Base-by-base conservation (phyloP, 2,797 vertebrate genomes). In the Cirrhinus mrigala region DNA sequence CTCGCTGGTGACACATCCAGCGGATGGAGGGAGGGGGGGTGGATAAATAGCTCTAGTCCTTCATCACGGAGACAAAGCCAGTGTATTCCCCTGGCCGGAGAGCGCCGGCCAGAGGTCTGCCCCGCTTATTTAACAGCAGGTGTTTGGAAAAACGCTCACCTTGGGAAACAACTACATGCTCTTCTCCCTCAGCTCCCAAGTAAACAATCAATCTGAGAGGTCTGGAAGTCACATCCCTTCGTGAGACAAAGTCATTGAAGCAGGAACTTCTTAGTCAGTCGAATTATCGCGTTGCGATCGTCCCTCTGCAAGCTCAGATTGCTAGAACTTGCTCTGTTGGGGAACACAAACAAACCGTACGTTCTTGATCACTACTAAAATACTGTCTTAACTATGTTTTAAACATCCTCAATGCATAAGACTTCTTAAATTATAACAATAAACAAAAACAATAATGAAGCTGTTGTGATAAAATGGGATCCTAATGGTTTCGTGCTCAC, bases 21-120 rank as follows among this genome's bases (percentile, higher is more conserved):
- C 77, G 89, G 37, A 85, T 73, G 83, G 66, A 37, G 33, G 33
- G 33, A 37, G 60, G 75, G 50, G 46, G 87, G 74, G 79, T 89
- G 89, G 89, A 92, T 91, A 91, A 90, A 92, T 91, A 91, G 89
- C 91, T 89, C 84, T 88, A 90, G 87, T 87, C 86, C 85, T 90
- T 90, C 84, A 90, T 91, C 88, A 88, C 77, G 20, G 83, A 89
- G 87, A 89, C 85, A 91, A 87, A 89, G 88, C 81, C 79, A 69
- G 87, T 82, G 77, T 89, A 88, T 90, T 90, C 90, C 89, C 88
- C 84, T 86, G 90, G 90, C 87, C 88, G 77, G 85, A 89, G 82
- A 88, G 60, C 27, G 29, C 75, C 79, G 87, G 79, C 86, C 89
- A 90, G 87, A 90, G 89, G 89, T 91, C 89, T 88, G 81, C 77